Conservation (phyloP, 2,888 invertebrate species). For the Hydrotaea cyrtoneurina region DNA sequence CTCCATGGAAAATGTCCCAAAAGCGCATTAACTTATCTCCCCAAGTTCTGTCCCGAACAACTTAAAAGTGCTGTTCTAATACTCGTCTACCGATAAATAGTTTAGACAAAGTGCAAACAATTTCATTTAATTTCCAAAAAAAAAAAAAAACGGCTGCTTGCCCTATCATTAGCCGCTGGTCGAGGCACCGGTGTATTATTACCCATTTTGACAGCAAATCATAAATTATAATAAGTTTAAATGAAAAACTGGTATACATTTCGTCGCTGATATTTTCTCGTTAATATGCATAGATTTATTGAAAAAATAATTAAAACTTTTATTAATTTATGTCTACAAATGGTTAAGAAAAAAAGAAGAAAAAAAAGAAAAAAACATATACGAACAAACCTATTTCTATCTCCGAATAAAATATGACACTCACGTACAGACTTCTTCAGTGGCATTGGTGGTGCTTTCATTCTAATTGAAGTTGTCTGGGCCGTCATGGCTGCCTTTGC, state of each 20-base stretch:
- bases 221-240: constrained; percentile 36
- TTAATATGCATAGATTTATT: constrained; percentile 57
- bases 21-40: too few relatives aligned
- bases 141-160: too few relatives aligned
- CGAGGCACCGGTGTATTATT: background rate
- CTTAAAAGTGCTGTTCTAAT: too few relatives aligned
- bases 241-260: constrained; percentile 23
- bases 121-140: constrained; percentile 2
- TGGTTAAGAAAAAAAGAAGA: background rate
- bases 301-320: constrained; percentile 41
- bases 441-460: constrained; percentile 19
- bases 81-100: too few relatives aligned
- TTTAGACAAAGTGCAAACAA: too few relatives aligned
- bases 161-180: background rate
- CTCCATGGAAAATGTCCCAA: too few relatives aligned
- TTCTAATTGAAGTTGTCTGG: constrained; percentile 19
- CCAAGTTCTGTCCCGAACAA: too few relatives aligned
- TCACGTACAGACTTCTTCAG: constrained; percentile 21
- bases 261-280: constrained; percentile 34
- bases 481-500: background rate
- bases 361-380: too few relatives aligned
- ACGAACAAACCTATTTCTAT: background rate
- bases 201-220: constrained; percentile 13
- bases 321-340: constrained; percentile 15
- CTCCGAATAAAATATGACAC: constrained; percentile 19